Conservation (phyloP, 2,888 invertebrate species). For the Nipponacmea schrenckii region DNA sequence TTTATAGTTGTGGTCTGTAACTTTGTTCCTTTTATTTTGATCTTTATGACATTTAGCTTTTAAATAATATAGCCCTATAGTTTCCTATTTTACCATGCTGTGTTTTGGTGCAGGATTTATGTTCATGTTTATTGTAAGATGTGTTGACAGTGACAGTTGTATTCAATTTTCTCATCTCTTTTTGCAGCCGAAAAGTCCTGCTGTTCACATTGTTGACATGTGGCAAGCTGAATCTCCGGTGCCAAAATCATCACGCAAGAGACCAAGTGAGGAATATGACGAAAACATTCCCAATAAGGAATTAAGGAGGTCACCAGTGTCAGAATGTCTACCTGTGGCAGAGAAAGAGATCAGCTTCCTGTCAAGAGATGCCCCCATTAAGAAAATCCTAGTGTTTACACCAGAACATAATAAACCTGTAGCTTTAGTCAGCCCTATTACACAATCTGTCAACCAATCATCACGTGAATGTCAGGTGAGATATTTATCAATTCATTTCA, state of each 20-base stretch:
- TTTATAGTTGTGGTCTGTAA: too few relatives aligned
- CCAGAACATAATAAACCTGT: constrained; percentile 38
- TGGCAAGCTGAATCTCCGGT: constrained; percentile 32
- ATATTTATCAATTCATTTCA: background rate
- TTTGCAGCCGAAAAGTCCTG: constrained; percentile 44
- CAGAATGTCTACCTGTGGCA: constrained; percentile 34
- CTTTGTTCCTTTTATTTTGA: too few relatives aligned
- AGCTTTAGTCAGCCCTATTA: constrained; percentile 52
- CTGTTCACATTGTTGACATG: constrained; percentile 49
- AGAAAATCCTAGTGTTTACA: constrained; percentile 36
- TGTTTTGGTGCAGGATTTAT: too few relatives aligned
- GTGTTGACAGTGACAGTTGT: background rate
- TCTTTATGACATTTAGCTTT: too few relatives aligned
- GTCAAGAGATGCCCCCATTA: constrained; percentile 13
- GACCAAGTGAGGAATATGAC: constrained; percentile 35
- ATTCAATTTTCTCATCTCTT: constrained; percentile 15
- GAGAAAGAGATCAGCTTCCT: constrained; percentile 45
- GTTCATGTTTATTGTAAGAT: too few relatives aligned
- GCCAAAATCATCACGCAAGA: constrained; percentile 31
- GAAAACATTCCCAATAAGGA: constrained; percentile 26
- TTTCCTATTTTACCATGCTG: too few relatives aligned
- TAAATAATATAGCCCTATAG: too few relatives aligned
- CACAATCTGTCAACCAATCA: constrained; percentile 39
- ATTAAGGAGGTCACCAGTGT: constrained; percentile 16
- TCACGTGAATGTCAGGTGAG: constrained; percentile 36